phyloP scores from a whole-genome alignment of 2,888 invertebrate species.

The Entomobrya multifasciata region DNA sequence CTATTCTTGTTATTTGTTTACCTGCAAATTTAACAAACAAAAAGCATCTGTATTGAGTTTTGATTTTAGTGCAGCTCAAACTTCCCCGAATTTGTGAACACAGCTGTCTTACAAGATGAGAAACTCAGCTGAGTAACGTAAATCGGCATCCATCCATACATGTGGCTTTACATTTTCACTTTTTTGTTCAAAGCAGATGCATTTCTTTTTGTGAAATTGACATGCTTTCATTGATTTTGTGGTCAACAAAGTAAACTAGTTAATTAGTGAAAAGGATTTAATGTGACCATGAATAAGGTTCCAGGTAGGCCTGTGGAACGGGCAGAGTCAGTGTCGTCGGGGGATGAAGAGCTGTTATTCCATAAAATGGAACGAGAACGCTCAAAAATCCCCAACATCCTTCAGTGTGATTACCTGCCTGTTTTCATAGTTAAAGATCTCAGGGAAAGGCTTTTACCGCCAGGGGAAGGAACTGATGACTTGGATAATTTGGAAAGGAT shows the following conservation, averaged over 20 bases:
- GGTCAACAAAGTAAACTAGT: no score
- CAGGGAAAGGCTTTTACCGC: slow-evolving; percentile 25
- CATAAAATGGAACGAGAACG: slow-evolving; percentile 72
- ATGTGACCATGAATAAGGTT: no score
- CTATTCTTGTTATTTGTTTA: not conserved
- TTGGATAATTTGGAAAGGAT: not conserved
- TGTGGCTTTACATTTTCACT: not conserved
- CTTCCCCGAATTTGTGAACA: not conserved
- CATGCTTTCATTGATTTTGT: not conserved
- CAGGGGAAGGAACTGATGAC: not conserved
- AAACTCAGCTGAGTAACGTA: not conserved
- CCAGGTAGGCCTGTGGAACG: no score
- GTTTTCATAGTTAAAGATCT: slow-evolving; percentile 60
- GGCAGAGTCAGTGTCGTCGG: no score
- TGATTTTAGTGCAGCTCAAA: not conserved
- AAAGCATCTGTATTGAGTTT: not conserved
- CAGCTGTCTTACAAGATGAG: slow-evolving; percentile 7
- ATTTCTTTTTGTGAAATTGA: not conserved
- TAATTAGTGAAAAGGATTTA: no score
- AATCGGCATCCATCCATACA: not conserved
- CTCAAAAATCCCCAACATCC: slow-evolving; percentile 54
- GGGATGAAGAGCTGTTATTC: slow-evolving; percentile 51
- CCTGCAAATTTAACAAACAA: no score
- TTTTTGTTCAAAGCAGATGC: not conserved
- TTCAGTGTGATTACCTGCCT: slow-evolving; percentile 65